Evolutionary conservation across 2,888 invertebrate species (phyloP).

Genomic region (Microctonus hyperodae): DNA sequence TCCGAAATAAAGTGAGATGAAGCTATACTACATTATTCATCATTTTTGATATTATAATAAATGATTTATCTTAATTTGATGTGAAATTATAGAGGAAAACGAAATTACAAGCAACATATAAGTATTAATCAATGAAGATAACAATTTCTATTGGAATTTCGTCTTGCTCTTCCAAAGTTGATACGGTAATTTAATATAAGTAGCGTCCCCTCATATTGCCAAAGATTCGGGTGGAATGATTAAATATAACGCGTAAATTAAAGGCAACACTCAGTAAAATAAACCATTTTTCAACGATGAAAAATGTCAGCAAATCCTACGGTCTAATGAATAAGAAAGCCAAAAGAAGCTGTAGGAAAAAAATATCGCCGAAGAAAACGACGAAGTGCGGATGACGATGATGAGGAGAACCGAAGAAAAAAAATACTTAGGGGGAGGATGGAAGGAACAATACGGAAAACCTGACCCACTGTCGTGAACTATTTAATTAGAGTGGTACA

Average conservation of each 20-base stretch:
- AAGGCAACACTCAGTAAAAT: conserved; percentile 30
- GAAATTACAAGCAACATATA: not conserved
- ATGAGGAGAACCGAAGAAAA: conserved; percentile 2
- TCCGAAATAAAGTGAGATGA: not conserved
- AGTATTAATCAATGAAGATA: no score
- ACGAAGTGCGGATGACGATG: conserved; percentile 6
- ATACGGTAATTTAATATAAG: not conserved
- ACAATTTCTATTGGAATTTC: no score
- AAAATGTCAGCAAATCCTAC: conserved; percentile 26
- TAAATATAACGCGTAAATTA: not conserved
- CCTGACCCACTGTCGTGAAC: conserved; percentile 39
- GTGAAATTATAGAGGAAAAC: not conserved
- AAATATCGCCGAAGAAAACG: conserved; percentile 26
- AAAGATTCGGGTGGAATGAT: no score
- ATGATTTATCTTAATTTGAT: not conserved
- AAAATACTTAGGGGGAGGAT: not conserved
- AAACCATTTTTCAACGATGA: conserved; percentile 33
- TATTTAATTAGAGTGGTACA: conserved; percentile 47
- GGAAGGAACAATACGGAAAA: conserved; percentile 33
- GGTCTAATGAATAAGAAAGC: conserved; percentile 38
- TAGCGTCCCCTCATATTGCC: no score
- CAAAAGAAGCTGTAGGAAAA: conserved; percentile 15
- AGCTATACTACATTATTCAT: not conserved
- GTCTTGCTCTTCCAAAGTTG: not conserved
- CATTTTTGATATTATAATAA: not conserved